Evolutionary conservation across 2,888 invertebrate species (phyloP), one percentile per base, ranked within the genome.

Genomic region (Flexamia atlantica): DNA sequence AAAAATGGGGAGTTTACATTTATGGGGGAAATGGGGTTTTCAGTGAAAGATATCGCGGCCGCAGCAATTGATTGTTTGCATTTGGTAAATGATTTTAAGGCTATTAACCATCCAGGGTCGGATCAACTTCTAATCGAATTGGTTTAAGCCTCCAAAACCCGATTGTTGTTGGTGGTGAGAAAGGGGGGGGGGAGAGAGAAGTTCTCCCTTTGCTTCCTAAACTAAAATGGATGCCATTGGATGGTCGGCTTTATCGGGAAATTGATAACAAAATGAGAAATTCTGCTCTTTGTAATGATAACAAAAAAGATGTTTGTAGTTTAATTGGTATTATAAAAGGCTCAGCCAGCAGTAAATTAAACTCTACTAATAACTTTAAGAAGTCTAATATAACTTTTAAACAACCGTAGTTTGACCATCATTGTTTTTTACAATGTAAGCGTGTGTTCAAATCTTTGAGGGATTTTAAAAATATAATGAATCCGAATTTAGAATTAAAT

Each of bases 1-100:
- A 14, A 40, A 40, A 23, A 74, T n/a, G 40, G 74, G 3, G 74
- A 46, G 14, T 74, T 42, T 42, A 74, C 74, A 1, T 74, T 74
- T 28, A 5, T 74, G 2, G 42, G 42, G 5, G 50, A 4, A 50
- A 50, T 50, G 50, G 50, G 50, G 4, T 14, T 20, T 20, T 53
- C 53, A 23, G 30, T 40, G 1, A 20, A n/a, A 14, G 74, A 36
- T 25, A 42, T 74, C 5, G 74, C 42, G 2, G 46, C 74, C 14
- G 74, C n/a, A 4, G 5, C 42, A n/a, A n/a, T 74, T 12, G 1
- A 42, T 40, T 74, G 42, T 74, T 74, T 36, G n/a, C 2, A 74
- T 10, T 25, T 32, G n/a, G 20, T 74, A 1, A n/a, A 74, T 36
- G 3, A 20, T n/a, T 74, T 74, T 23, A 74, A 74, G 42, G 46